Percentiles rank a stretch among this genome's conserved stretches.
Evolutionary conservation across 2,113 vertebrate species (phyloP).

Genomic region (Stictonetta naevosa): DNA sequence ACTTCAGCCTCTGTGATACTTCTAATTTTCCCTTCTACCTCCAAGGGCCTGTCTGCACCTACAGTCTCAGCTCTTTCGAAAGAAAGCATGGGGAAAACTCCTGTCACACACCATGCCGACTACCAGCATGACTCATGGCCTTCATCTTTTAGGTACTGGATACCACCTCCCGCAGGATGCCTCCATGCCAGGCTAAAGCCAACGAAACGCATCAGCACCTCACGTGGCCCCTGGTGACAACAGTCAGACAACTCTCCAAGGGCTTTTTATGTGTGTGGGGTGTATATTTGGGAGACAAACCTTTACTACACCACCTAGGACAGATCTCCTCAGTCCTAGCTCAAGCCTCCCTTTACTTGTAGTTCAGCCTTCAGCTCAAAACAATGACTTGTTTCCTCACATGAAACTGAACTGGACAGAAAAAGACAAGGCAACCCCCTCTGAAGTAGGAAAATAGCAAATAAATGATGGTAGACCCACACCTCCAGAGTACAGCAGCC

Average conservation of each 20-base stretch:
- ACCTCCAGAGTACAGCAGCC: background rate
- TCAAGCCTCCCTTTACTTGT: background rate
- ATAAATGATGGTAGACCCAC: background rate
- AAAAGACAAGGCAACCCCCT: background rate
- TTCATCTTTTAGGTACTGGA: background rate
- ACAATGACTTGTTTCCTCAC: background rate
- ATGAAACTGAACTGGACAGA: background rate
- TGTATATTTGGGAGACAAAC: background rate
- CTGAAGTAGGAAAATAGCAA: background rate
- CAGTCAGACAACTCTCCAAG: background rate
- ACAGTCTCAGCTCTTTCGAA: background rate
- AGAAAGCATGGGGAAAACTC: background rate
- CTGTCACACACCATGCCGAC: background rate
- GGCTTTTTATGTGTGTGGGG: background rate
- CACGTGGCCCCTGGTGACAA: background rate
- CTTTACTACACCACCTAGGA: background rate
- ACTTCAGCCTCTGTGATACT: background rate
- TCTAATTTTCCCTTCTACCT: background rate
- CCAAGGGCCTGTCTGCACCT: background rate
- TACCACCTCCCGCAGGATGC: background rate
- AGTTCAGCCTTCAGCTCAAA: background rate
- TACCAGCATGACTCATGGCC: background rate
- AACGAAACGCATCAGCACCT: accelerated
- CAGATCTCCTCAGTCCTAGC: background rate
- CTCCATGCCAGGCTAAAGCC: background rate